Evolutionary conservation across 1,140 invertebrate genomes (phyloP), one percentile per base, ranked within the genome.

Genomic region (Melipona quadrifasciata): DNA sequence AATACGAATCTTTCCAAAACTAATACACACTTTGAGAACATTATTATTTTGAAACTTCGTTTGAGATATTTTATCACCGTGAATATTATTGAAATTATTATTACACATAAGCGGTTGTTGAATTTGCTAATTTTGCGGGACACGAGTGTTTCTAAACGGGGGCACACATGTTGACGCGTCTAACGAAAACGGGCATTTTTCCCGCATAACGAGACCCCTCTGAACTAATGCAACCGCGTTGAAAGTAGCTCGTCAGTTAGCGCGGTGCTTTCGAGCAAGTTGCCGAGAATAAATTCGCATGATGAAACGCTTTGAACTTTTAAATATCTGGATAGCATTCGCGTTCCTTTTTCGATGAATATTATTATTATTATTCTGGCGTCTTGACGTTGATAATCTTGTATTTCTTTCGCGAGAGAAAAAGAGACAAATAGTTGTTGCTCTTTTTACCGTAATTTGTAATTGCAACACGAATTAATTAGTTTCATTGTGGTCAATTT

Each of bases 171-270:
- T 17, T 24, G n/a, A 31, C 58, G 16, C 58, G 24, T 64, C 55
- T 47, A 58, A 51, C 27, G 31, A 55, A 67, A 79, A 47, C 27
- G 21, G 17, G 64, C 14, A 34, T 70, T 70, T 68, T 79, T 79
- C 21, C 16, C 24, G 27, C 24, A 21, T 71, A 70, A 39, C 53
- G 31, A 57, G 53, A 19, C 27, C 31, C 31, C 19, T n/a, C 39
- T 71, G 51, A 80, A 39, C 31, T 55, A 53, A 70, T 57, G 27
- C 67, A 24, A 47, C 16, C 31, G 31, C 16, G n/a, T 31, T 57
- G 55, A 64, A 70, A 80, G 67, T 80, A 51, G 47, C 31, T n/a
- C 21, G 77, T 51, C 65, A n/a, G 77, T 80, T 70, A 70, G 24
- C 14, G 53, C 16, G 10, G n/a, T 53, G 67, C 78, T 70, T 70